Evolutionary conservation across 1,140 invertebrate genomes (phyloP).

Genomic region (Lordiphosa mommai): DNA sequence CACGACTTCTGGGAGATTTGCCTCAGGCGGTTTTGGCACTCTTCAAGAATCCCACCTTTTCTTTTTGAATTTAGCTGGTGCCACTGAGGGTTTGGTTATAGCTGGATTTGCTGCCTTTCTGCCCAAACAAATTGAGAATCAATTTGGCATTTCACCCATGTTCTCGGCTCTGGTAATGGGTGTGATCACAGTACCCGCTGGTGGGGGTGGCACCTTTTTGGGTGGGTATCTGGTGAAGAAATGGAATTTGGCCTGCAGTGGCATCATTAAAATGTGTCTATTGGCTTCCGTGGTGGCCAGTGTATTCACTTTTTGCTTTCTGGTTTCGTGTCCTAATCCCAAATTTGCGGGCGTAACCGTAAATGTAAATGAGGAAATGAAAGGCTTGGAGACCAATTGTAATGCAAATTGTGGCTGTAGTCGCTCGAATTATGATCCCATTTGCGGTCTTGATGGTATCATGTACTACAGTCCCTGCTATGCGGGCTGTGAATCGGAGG

Average conservation of each 20-base stretch:
- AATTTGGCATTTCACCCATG: conserved; percentile 88
- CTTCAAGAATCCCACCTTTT: conserved; percentile 89
- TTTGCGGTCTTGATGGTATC: conserved; percentile 88
- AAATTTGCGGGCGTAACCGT: conserved; percentile 89
- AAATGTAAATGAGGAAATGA: conserved; percentile 77
- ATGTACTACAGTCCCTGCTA: conserved; percentile 92
- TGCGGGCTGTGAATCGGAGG: conserved; percentile 86
- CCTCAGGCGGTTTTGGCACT: conserved; percentile 84
- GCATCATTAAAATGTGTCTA: conserved; percentile 89
- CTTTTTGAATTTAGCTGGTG: conserved; percentile 89
- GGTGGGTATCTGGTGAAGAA: conserved; percentile 90
- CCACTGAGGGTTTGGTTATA: conserved; percentile 88
- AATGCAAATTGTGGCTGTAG: conserved; percentile 85
- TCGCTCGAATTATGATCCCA: conserved; percentile 82
- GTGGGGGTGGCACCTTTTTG: conserved; percentile 88
- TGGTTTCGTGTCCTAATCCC: conserved; percentile 87
- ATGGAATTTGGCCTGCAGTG: conserved; percentile 85
- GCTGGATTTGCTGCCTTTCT: conserved; percentile 90
- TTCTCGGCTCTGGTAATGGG: conserved; percentile 88
- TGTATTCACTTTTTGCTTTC: conserved; percentile 84
- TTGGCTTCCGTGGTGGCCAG: conserved; percentile 83
- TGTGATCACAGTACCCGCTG: conserved; percentile 86
- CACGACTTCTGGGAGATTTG: no score
- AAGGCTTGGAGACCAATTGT: conserved; percentile 75
- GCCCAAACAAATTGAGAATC: conserved; percentile 91